Evolutionary conservation across 2,113 vertebrate genomes (phyloP).

Genomic region (Ptilonorhynchus violaceus): DNA sequence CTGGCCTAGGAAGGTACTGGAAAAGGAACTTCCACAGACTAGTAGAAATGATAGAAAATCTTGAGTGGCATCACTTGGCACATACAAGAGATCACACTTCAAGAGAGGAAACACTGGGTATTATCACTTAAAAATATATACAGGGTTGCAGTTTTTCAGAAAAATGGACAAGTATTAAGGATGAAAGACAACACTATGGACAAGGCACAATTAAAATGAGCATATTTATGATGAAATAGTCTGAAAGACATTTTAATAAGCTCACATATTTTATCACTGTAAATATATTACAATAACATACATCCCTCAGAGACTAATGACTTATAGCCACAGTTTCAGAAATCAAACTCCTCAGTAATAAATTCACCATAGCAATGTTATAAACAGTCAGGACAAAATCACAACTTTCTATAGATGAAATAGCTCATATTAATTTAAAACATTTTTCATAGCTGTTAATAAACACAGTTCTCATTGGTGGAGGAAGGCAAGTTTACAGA

Average conservation of each 20-base stretch:
- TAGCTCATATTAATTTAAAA: neutral
- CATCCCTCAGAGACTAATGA: neutral
- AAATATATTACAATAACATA: neutral
- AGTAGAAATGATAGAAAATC: neutral
- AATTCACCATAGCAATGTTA: neutral
- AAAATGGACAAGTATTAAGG: neutral
- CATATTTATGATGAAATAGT: neutral
- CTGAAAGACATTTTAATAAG: neutral
- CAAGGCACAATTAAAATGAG: neutral
- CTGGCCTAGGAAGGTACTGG: neutral
- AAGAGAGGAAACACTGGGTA: neutral
- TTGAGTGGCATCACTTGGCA: neutral
- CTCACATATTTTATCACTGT: neutral
- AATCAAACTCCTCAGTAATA: neutral
- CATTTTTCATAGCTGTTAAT: neutral
- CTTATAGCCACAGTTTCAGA: neutral
- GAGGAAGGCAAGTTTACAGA: neutral
- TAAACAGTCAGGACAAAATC: neutral
- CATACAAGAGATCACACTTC: neutral
- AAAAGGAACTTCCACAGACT: neutral
- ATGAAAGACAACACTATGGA: neutral
- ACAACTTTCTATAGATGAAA: neutral
- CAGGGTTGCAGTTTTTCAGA: neutral
- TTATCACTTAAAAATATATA: neutral
- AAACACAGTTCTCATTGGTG: neutral